Percentiles rank a stretch among this genome's conserved stretches.
phyloP scores from a whole-genome alignment of 2,888 invertebrate species.

The Tetrapedia diversipes region DNA sequence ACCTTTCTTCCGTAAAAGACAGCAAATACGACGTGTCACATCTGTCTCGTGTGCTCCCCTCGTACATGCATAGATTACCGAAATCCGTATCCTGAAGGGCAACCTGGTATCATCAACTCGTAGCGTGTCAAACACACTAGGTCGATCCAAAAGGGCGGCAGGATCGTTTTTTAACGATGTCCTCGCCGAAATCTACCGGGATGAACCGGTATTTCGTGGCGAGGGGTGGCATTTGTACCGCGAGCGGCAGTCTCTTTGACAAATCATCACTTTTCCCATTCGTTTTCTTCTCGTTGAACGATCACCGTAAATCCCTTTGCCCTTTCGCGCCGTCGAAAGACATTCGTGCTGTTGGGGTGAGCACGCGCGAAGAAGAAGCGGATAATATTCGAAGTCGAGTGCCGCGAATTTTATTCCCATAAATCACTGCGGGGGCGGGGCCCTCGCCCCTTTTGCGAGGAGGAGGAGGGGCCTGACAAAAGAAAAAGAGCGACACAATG shows the following conservation, averaged over 20 bases:
- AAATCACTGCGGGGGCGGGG: slow-evolving; percentile 50
- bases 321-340: slow-evolving; percentile 23
- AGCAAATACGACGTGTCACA: no score
- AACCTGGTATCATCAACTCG: slow-evolving; percentile 19
- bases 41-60: no score
- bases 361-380: slow-evolving; percentile 1
- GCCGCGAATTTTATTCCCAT: slow-evolving; percentile 59
- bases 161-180: slow-evolving; percentile 52
- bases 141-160: slow-evolving; percentile 21
- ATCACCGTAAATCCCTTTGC: slow-evolving; percentile 27
- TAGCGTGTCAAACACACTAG: slow-evolving; percentile 42
- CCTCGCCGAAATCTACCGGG: slow-evolving; percentile 31
- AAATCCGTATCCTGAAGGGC: background rate
- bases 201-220: slow-evolving; percentile 30
- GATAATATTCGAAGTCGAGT: slow-evolving; percentile 39
- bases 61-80: no score
- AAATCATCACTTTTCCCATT: slow-evolving; percentile 57
- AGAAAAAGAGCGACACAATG: slow-evolving; percentile 76
- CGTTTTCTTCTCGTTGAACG: slow-evolving; percentile 32
- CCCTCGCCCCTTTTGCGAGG: no score
- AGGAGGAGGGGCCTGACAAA: slow-evolving; percentile 15
- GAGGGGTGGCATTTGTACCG: slow-evolving; percentile 49
- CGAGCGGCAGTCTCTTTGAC: slow-evolving; percentile 50
- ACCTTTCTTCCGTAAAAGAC: no score
- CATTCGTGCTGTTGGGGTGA: slow-evolving; percentile 45